Evolutionary conservation across 2,113 vertebrate species (phyloP).

Genomic region (Sakesphorus luctuosus): DNA sequence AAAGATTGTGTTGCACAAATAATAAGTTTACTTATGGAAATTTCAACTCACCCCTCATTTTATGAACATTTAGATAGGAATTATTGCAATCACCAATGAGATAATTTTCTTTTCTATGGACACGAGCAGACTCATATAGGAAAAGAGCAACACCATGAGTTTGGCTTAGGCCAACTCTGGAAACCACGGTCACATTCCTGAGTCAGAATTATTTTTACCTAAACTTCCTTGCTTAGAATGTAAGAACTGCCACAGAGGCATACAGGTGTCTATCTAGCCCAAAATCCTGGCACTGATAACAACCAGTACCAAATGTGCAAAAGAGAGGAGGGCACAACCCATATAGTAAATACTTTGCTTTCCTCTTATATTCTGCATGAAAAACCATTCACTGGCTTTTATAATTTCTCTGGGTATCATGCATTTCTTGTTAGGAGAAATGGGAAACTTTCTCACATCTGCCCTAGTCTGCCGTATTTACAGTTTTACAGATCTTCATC

Average conservation of each 20-base stretch:
- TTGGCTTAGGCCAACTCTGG: not conserved
- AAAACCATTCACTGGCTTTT: not conserved
- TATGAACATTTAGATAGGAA: not conserved
- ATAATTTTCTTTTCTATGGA: not conserved
- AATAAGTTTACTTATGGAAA: not conserved
- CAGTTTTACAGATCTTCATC: not conserved
- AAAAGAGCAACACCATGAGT: not conserved
- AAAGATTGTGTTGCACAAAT: not conserved
- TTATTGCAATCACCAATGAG: not conserved
- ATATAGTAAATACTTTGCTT: not conserved
- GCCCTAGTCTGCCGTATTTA: not conserved
- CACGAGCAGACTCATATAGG: not conserved
- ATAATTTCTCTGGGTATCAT: not conserved
- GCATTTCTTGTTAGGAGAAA: not conserved
- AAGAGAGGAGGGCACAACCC: not conserved
- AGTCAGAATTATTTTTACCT: not conserved
- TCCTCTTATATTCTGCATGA: not conserved
- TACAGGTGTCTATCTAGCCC: not conserved
- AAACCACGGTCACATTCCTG: not conserved
- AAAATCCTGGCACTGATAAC: not conserved
- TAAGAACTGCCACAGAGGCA: not conserved
- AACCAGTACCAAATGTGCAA: not conserved
- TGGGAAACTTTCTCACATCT: not conserved
- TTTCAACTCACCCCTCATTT: not conserved
- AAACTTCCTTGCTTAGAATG: not conserved